These are phyloP conservation scores for Choloepus didactylus DNA, from an alignment of 2,797 vertebrate genomes.

Conservation along the genomic window DNA sequence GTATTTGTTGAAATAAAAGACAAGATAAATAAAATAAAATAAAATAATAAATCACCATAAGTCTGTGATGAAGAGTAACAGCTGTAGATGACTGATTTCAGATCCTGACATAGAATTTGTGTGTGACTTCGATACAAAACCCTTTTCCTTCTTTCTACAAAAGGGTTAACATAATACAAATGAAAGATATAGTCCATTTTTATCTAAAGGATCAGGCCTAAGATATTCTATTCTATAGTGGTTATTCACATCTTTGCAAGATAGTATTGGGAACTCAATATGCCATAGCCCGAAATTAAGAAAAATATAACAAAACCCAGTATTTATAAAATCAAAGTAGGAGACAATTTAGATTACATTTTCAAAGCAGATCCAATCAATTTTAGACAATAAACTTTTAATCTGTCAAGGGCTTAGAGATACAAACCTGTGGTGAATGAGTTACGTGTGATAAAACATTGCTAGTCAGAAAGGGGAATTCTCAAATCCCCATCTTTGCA, in stretches of 20 bases:
- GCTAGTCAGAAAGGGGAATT: conserved; percentile 38
- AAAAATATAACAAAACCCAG: background rate
- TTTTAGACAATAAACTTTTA: conserved; percentile 67
- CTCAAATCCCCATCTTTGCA: conserved; percentile 63
- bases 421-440: conserved; percentile 45
- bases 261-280: background rate
- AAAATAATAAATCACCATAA: background rate
- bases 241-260: background rate
- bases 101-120: background rate
- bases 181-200: background rate
- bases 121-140: background rate
- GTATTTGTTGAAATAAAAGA: background rate
- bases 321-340: conserved; percentile 58
- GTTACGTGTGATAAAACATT: conserved; percentile 63
- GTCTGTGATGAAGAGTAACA: background rate
- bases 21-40: too few species aligned
- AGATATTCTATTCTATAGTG: background rate
- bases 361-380: conserved; percentile 44
- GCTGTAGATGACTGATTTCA: background rate
- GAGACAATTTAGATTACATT: conserved; percentile 47
- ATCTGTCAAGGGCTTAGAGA: conserved; percentile 50
- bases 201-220: background rate
- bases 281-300: background rate
- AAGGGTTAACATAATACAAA: conserved; percentile 13
- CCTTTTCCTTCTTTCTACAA: background rate